Evolutionary conservation across 2,113 vertebrate genomes (phyloP).

Genomic region (Oriolus oriolus): DNA sequence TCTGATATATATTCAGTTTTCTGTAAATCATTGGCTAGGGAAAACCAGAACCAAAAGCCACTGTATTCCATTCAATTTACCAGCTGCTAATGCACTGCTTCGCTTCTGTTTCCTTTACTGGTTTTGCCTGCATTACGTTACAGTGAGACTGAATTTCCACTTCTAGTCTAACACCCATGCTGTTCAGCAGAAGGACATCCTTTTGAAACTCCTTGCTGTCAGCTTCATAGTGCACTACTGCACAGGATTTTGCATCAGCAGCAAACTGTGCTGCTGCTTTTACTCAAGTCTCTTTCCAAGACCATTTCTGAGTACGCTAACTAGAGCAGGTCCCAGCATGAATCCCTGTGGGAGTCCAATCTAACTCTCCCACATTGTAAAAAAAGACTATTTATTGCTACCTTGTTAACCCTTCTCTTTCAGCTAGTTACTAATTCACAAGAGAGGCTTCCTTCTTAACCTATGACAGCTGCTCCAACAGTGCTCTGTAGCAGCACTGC

Average conservation of each 20-base stretch:
- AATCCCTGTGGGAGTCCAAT: constrained; percentile 19
- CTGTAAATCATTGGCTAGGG: background rate
- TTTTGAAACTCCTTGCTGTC: background rate
- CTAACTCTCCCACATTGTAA: background rate
- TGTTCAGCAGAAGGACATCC: background rate
- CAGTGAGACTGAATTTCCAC: background rate
- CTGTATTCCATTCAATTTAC: background rate
- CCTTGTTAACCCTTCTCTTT: constrained; percentile 14
- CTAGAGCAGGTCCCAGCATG: constrained; percentile 33
- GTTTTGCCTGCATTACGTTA: background rate
- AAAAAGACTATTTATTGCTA: constrained; percentile 27
- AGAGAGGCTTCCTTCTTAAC: background rate
- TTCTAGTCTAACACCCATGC: background rate
- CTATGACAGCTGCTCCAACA: background rate
- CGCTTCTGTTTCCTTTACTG: background rate
- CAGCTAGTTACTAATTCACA: background rate
- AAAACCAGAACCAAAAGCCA: background rate
- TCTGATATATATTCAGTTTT: background rate
- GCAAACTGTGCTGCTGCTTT: background rate
- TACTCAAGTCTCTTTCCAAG: background rate
- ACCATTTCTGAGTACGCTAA: constrained; percentile 24
- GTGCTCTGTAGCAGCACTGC: background rate
- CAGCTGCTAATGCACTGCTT: background rate
- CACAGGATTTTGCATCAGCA: background rate
- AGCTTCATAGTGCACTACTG: background rate